These are phyloP conservation scores for Buteo buteo DNA, from an alignment of 2,113 vertebrate genomes.

Conservation along the genomic window DNA sequence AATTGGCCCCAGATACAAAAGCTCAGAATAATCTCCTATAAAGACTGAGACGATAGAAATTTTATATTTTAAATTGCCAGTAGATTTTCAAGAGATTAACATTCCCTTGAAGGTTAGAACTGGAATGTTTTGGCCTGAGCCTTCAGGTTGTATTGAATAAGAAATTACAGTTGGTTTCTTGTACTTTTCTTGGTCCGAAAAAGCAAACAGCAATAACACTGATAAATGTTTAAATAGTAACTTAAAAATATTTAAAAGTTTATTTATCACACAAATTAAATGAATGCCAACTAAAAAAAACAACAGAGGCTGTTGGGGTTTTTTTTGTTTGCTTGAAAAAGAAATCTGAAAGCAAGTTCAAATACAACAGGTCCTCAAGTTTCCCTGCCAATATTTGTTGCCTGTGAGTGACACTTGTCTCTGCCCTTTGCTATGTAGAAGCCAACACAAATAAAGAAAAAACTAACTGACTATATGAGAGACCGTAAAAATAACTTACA, in stretches of 20 bases:
- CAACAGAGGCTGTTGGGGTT: background rate
- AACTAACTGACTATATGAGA: background rate
- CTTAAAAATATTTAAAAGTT: background rate
- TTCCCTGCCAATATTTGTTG: background rate
- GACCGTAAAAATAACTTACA: background rate
- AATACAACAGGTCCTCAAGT: background rate
- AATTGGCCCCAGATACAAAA: conserved; percentile 22
- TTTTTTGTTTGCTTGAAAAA: background rate
- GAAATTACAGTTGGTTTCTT: background rate
- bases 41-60: background rate
- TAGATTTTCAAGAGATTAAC: conserved; percentile 47
- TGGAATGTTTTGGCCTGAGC: background rate
- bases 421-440: background rate
- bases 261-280: background rate
- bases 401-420: background rate
- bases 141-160: background rate
- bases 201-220: background rate
- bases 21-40: conserved; percentile 7
- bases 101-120: conserved; percentile 28
- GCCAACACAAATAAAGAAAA: conserved; percentile 16
- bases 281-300: background rate
- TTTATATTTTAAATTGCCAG: conserved; percentile 21
- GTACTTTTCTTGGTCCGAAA: background rate
- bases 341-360: background rate
- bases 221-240: background rate